Percentiles rank a stretch among this genome's conserved stretches.
Conservation (phyloP, 2,888 invertebrate genomes). For the Dasypolia templi region DNA sequence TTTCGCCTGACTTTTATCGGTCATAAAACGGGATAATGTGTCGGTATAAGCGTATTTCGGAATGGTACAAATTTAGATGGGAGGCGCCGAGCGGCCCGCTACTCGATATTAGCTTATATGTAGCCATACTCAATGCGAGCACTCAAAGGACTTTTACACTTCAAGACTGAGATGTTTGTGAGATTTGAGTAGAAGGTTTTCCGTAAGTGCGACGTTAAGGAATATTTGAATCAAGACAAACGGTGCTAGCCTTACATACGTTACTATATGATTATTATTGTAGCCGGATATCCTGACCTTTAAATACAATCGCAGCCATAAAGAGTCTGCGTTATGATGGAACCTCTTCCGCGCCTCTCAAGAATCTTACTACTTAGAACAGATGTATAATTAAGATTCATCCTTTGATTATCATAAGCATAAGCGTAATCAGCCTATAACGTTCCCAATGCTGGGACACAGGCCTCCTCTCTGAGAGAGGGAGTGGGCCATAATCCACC, state of each 20-base stretch:
- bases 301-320: not conserved
- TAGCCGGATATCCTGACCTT: not conserved
- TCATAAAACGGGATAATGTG: constrained; percentile 90
- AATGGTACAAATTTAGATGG: constrained; percentile 89
- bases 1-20: constrained; percentile 89
- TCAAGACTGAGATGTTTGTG: constrained; percentile 51
- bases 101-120: constrained; percentile 83
- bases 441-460: too few relatives aligned
- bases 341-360: not conserved
- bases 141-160: constrained; percentile 69
- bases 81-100: constrained; percentile 79
- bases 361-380: not conserved
- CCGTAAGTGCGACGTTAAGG: not conserved
- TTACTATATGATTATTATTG: not conserved
- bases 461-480: too few relatives aligned
- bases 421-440: too few relatives aligned
- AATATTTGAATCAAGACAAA: not conserved
- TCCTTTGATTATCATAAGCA: too few relatives aligned
- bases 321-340: not conserved
- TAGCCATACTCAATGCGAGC: constrained; percentile 74
- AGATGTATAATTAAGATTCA: not conserved
- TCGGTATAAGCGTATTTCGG: constrained; percentile 88
- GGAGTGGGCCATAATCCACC: too few relatives aligned
- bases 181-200: not conserved
- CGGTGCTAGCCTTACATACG: not conserved